Base-by-base conservation (phyloP, 2,113 vertebrate species). In the Protobothrops mucrosquamatus region DNA sequence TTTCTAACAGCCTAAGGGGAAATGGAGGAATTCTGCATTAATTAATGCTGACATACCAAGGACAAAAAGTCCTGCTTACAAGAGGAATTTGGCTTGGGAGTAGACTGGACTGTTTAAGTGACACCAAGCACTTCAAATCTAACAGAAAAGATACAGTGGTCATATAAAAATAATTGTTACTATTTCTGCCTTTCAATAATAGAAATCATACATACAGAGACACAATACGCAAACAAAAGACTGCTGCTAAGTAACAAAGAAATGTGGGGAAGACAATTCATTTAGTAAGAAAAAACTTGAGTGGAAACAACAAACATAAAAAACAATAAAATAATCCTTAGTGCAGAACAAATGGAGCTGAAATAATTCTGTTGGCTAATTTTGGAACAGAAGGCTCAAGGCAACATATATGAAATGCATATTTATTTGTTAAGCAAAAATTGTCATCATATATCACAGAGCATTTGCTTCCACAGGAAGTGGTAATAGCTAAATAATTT, bases 1-100 rank as follows among this genome's bases (percentile, higher is more conserved):
- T 94, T 95, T 95, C 15, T 93, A 89, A 90, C 93, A 93, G 69
- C 94, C 85, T 93, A 93, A 39, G 93, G 95, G 95, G 93, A 95
- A 94, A 96, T 61, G 54, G 51, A 89, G 9, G 94, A 95, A 93
- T 95, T 89, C 94, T 95, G 87, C 88, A 93, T 90, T 97, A 96
- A 97, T 95, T 96, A 94, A 93, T 94, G 86, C 59, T 91, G 91
- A 64, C 91, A 91, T 92, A 93, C 89, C 2, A 89, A 94, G 87
- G 95, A 95, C 88, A 91, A 94, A 22, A 0, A 0, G 64, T 92
- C 59, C 92, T 54, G 91, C 94, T 95, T 96, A n/a, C 89, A 93
- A 88, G 51, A 86, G 46, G 93, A 87, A 43, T 91, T 81, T 93
- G 94, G 61, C 34, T 64, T 92, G 93, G 34, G 95, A 95, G 89